Base-by-base conservation (phyloP, 2,113 vertebrate species). In the Uria aalge region DNA sequence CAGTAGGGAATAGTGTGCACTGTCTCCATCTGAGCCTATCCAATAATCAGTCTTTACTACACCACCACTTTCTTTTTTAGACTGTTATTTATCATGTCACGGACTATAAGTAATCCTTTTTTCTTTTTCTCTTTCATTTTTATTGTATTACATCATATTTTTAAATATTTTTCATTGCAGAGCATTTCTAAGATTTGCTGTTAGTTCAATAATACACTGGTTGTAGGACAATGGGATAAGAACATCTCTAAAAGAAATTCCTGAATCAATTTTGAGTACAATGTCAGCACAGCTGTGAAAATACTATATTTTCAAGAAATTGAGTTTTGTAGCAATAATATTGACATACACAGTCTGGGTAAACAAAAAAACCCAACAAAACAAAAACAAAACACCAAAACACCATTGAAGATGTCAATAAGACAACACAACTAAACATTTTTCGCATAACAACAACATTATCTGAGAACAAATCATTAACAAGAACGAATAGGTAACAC, bases 401-500 rank as follows among this genome's bases (percentile, higher is more conserved):
- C 9, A 40, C 3, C 23, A 13, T 36, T 59, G n/a, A 36, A 76
- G 72, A 66, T 29, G 6, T 47, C 50, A 64, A 2, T 53, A 50
- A 59, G 47, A 43, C n/a, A 72, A 66, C 16, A 4, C 3, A 77
- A 16, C 2, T 30, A 55, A 72, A 60, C 5, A 24, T 40, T 40
- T 82, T 45, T 76, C 72, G 8, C 6, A 6, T 22, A 59, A 53
- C 18, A 67, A 30, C 50, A 43, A 24, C 6, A 41, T 45, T 67
- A 30, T 63, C 60, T 63, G 12, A 85, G 34, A 69, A 45, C 4
- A 40, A 30, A 29, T 67, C 12, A 67, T 26, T 56, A 48, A 40
- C 3, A 32, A 16, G 10, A 45, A 67, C 0, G 0, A 41, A 41
- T 15, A 62, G 8, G n/a, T 71, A 71, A 64, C 11, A 19, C 1